Base-by-base conservation (phyloP, 2,797 vertebrate species). In the Cuniculus paca region DNA sequence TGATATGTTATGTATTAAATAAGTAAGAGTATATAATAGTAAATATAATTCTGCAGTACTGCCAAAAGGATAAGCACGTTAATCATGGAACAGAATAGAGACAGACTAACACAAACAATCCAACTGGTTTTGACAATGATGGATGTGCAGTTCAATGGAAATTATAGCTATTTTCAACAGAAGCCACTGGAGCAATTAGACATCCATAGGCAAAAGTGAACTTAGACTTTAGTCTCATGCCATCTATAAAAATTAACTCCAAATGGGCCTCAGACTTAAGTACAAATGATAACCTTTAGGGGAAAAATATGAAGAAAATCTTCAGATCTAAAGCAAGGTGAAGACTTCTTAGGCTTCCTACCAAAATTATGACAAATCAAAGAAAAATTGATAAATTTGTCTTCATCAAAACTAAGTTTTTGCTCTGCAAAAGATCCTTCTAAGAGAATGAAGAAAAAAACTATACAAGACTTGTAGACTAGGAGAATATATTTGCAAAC, bases 401-500 rank as follows among this genome's bases (percentile, higher is more conserved):
- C 19, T 68, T 68, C 4, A 36, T 68, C n/a, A 68, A 68, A 68
- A 36, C 36, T 36, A 61, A 61, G 65, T 3, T 70, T 70, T 70
- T 22, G 19, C 65, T 39, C 8, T 70, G n/a, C 68, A 70, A 70
- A 39, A 70, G 20, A 70, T 39, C 26, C 58, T 9, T 1, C 31
- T 87, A 74, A 83, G 5, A 79, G 70, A 24, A 81, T 58, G 34
- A 70, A 39, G 36, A 70, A 22, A 70, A 70, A 70, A 70, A 39
- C n/a, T 39, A 36, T 12, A 20, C 36, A 39, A 22, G 36, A 39
- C 36, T 39, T 70, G 36, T 39, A 39, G 20, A 39, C 68, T 70
- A 70, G 36, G n/a, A 83, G 54, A 75, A 88, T 60, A 75, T 68
- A 68, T 54, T 84, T 84, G 56, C 78, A 96, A 91, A 31, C 34